Evolutionary conservation across 1,140 invertebrate species (phyloP), one percentile per base, ranked within the genome.

Genomic region (Metaphire vulgaris): DNA sequence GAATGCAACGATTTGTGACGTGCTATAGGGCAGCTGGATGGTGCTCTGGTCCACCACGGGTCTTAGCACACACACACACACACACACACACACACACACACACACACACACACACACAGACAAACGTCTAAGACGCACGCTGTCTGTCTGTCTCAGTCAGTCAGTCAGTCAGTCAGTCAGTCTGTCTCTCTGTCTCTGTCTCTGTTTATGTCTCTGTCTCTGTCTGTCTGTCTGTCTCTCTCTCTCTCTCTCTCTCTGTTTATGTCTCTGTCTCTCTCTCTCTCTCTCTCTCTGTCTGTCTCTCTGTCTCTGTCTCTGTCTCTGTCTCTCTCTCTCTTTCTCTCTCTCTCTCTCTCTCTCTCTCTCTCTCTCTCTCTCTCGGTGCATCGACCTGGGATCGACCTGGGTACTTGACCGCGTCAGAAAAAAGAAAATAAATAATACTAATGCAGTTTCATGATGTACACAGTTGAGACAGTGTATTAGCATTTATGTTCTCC

Each of bases 41-140:
- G n/a, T n/a, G n/a, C n/a, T n/a, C n/a, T n/a, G n/a, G n/a, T n/a
- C n/a, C n/a, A n/a, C n/a, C n/a, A n/a, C n/a, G n/a, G n/a, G 41
- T 21, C 6, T 21, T 6, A 6, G 41, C 41, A 56, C 41, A 56
- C 41, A 56, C 41, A 56, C 41, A 56, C 41, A 56, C 41, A 56
- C 41, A 56, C 41, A 56, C 41, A 56, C 41, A 56, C 41, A 56
- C 41, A 56, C 41, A 56, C 41, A 56, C 41, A 56, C 41, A 56
- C 41, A 56, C 41, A 56, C 41, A 56, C 41, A 56, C 41, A 56
- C 41, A 56, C 41, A 56, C 41, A 56, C 41, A 56, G 6, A 56
- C 41, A 56, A 6, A 56, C 41, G 21, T 21, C 6, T 21, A 56
- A 56, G 6, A 56, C 41, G 21, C 41, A 56, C 41, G 21, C 41